Evolutionary conservation across 2,113 vertebrate species (phyloP).

Genomic region (Parus major): DNA sequence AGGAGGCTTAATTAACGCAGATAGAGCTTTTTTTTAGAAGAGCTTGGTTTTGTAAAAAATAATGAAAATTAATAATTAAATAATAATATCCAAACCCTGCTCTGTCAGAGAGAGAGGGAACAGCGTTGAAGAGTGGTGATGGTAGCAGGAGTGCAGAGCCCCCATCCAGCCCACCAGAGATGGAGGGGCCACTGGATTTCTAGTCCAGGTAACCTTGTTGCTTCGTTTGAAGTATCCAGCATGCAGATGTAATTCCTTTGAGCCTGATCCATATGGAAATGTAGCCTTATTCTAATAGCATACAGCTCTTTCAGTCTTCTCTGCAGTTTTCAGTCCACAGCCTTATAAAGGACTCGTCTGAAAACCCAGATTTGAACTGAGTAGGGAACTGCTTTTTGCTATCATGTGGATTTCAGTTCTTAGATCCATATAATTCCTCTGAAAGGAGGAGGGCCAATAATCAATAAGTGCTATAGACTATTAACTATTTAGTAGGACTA

Average conservation of each 20-base stretch:
- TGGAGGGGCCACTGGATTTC: background rate
- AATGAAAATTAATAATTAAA: background rate
- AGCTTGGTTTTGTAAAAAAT: background rate
- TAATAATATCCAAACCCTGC: background rate
- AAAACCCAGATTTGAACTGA: background rate
- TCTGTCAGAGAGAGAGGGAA: background rate
- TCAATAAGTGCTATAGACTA: background rate
- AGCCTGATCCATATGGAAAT: background rate
- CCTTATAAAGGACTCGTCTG: fast-evolving
- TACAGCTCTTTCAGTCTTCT: background rate
- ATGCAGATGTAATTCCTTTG: background rate
- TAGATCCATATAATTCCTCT: background rate
- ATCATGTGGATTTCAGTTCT: background rate
- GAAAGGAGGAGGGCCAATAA: background rate
- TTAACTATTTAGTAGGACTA: background rate
- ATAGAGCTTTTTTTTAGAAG: background rate
- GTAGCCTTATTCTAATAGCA: background rate
- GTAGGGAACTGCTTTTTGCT: background rate
- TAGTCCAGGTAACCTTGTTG: background rate
- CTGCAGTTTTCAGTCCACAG: background rate
- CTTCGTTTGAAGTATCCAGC: background rate
- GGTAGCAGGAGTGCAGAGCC: background rate
- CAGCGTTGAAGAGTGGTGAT: fast-evolving
- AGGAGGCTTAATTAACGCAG: background rate
- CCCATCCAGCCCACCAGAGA: background rate